Conservation (phyloP, 2,888 invertebrate species). For the Tenthredo distinguenda region DNA sequence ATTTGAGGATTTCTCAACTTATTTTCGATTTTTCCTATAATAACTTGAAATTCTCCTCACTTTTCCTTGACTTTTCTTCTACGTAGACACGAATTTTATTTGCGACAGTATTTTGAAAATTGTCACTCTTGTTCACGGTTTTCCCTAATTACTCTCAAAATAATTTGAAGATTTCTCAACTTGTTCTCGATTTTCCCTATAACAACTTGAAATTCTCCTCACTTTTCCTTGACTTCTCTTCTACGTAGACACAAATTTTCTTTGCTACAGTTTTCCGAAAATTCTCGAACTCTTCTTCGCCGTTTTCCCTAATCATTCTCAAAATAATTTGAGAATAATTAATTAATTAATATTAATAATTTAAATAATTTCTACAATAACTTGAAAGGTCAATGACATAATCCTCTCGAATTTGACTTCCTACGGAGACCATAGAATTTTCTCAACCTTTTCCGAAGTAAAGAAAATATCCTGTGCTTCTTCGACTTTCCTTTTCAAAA, state of each 20-base stretch:
- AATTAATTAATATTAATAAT: too few species aligned
- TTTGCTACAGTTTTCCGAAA: neutral
- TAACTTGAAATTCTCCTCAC: neutral
- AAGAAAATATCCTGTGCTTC: neutral
- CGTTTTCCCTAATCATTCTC: neutral
- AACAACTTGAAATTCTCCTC: neutral
- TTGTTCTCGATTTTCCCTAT: neutral
- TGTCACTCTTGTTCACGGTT: neutral
- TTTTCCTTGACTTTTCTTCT: neutral
- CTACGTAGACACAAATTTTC: neutral
- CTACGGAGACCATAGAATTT: neutral
- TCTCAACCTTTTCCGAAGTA: neutral
- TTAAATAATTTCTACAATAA: neutral
- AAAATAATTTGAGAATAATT: neutral
- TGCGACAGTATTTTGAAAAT: neutral
- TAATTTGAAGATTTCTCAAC: neutral
- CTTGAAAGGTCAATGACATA: neutral
- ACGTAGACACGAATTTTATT: neutral
- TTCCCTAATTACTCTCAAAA: neutral
- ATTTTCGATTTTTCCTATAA: neutral
- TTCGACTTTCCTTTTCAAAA: neutral
- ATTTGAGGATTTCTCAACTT: neutral
- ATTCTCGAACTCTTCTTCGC: neutral
- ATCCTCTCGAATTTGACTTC: neutral
- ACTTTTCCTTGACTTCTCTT: neutral